A percentile compares a stretch with the other conserved stretches of the same genome.
phyloP scores from a whole-genome alignment of 2,113 vertebrate genomes.

The Triplophysa siluroides region DNA sequence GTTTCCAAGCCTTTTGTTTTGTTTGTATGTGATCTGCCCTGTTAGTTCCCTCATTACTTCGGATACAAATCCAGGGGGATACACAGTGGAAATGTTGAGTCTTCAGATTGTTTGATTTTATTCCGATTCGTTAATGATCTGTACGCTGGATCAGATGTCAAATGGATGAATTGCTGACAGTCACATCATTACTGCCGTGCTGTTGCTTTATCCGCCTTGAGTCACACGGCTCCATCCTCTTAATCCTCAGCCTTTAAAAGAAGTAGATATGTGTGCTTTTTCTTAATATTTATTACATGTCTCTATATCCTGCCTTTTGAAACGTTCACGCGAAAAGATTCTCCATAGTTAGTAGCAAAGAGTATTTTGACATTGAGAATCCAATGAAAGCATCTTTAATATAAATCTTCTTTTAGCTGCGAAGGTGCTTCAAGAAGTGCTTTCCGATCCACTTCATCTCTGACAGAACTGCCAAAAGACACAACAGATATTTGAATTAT shows the following conservation, averaged over 20 bases:
- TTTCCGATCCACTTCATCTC: conserved; percentile 14
- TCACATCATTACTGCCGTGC: conserved; percentile 23
- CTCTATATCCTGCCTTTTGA: not conserved
- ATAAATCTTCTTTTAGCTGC: conserved; percentile 24
- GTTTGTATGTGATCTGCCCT: not conserved
- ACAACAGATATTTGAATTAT: not conserved
- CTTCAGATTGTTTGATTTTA: conserved; percentile 13
- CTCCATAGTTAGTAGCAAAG: not conserved
- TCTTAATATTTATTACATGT: not conserved
- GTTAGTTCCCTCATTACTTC: conserved; percentile 3
- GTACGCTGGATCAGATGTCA: conserved; percentile 21
- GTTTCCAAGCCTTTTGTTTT: conserved; percentile 31
- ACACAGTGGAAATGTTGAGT: not conserved
- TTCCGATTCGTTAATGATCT: conserved; percentile 18
- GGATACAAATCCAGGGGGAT: conserved; percentile 7
- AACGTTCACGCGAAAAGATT: not conserved
- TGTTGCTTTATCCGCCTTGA: not conserved
- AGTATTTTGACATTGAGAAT: not conserved
- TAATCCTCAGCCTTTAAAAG: conserved; percentile 9
- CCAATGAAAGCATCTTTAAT: not conserved
- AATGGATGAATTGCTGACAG: conserved; percentile 24
- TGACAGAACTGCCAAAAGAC: conserved; percentile 1
- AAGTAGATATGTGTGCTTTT: not conserved
- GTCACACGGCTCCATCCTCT: not conserved
- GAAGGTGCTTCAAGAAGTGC: not conserved